Base-by-base conservation (phyloP, 2,113 vertebrate species). In the Misgurnus anguillicaudatus region DNA sequence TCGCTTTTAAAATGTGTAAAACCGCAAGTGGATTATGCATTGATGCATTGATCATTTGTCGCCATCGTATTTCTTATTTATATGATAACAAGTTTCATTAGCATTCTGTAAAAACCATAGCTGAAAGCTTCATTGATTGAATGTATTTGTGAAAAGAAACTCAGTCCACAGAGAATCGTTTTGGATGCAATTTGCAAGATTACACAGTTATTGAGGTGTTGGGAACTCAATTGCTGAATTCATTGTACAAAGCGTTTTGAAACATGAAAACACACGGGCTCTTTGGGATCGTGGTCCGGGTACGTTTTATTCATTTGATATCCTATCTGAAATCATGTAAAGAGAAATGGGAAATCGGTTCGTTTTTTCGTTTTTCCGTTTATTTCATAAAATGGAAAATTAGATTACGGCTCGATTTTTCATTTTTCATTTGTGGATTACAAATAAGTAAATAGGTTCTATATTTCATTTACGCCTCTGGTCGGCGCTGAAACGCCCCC, bases 71-170 rank as follows among this genome's bases (percentile, higher is more conserved):
- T 65, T 62, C 47, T 77, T 81, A 69, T 81, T 71, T 81, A 77
- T 65, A 81, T 76, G 66, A 48, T 77, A 81, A 70, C 66, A 45
- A 77, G 74, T 21, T 77, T 67, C 70, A 79, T 83, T 80, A 75
- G 61, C 45, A 75, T 81, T 75, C 77, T 47, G n/a, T 69, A 31
- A 77, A 77, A 48, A 62, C 48, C 21, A 76, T 17, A 24, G 39
- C 61, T 38, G n/a, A 16, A 60, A 39, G 72, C 39, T 57, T 71
- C 19, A 1, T 45, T 78, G 71, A 76, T 70, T 71, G 61, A 62
- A 76, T 42, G 53, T 51, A 63, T 75, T 68, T 71, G 16, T 38
- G 19, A 39, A 67, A 68, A 67, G 71, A 79, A 79, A 75, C 51
- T 38, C 60, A 45, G 75, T 76, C 78, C 58, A 14, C 13, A 60